Evolutionary conservation across 2,888 invertebrate genomes (phyloP).

Genomic region (Phyllotreta cruciferae): DNA sequence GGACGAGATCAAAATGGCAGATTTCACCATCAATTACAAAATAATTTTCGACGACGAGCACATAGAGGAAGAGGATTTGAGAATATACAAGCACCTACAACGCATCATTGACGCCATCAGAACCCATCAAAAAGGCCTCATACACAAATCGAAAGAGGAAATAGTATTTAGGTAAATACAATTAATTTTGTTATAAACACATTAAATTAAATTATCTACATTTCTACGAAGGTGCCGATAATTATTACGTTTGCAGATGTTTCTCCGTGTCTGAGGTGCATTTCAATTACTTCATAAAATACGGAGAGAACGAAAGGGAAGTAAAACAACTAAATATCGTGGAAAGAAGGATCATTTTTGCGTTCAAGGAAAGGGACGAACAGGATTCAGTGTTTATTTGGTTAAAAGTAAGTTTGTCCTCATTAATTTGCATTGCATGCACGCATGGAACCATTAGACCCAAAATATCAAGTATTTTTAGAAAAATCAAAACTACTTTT

Average conservation of each 20-base stretch:
- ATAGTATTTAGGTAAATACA: constrained; percentile 26
- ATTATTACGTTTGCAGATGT: constrained; percentile 17
- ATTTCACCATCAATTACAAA: constrained; percentile 35
- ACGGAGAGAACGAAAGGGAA: constrained; percentile 35
- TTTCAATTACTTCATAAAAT: constrained; percentile 35
- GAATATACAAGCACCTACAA: constrained; percentile 34
- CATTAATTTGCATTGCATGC: too few species aligned
- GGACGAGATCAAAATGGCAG: constrained; percentile 37
- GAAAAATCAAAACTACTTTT: too few species aligned
- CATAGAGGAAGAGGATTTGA: constrained; percentile 24
- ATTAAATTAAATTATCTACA: not conserved
- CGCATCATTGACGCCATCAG: constrained; percentile 30
- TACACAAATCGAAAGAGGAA: constrained; percentile 9
- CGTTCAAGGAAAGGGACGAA: constrained; percentile 29
- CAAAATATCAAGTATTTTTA: too few species aligned
- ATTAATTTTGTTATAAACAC: not conserved
- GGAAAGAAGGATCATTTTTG: constrained; percentile 34
- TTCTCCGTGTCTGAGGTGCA: constrained; percentile 23
- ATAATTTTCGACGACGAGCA: constrained; percentile 34
- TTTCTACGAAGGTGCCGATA: not conserved
- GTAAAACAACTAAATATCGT: constrained; percentile 34
- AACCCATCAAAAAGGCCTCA: constrained; percentile 14
- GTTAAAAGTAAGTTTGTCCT: constrained; percentile 30
- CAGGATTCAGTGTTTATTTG: constrained; percentile 18
- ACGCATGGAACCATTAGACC: too few species aligned